Evolutionary conservation across 2,113 vertebrate species (phyloP), one percentile per base, ranked within the genome.

Genomic region (Murina feae): DNA sequence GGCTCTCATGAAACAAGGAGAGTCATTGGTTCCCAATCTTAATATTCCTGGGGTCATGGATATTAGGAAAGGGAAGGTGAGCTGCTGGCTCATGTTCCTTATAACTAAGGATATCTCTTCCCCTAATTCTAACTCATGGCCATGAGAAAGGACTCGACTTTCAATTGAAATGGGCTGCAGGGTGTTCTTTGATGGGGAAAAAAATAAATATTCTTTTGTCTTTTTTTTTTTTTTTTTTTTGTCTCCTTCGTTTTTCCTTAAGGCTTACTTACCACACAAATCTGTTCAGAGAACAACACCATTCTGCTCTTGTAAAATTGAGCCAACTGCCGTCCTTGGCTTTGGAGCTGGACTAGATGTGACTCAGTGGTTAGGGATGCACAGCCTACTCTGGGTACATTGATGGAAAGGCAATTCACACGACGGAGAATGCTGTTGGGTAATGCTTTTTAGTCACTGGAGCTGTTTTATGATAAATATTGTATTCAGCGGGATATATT

Each of bases 401-500:
- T 66, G 75, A 89, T 79, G 42, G 69, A 58, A 86, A 91, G 58
- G 75, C 74, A 86, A 81, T 53, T 60, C 47, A n/a, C 8, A 72
- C 16, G 75, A 79, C 11, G 78, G 71, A 90, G 3, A n/a, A 69
- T 84, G 83, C 86, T 95, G 80, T 25, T 8, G 53, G 58, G 80
- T 93, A 68, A 76, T 87, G 80, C 86, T 88, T 96, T 94, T 95
- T 88, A 93, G 85, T 94, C 95, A 84, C 80, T 53, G 39, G 79
- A 81, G 66, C 75, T 93, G 86, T 72, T 96, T 89, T 86, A 87
- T 93, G 96, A 95, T 95, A 93, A 91, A 95, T 97, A 95, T 89
- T 96, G 47, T 94, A 95, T 96, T 97, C 75, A 78, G 60, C 71
- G 94, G 47, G 86, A 94, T 96, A 86, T 51, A 96, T 97, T 96